These are phyloP conservation scores for Eudemis profundana DNA, from an alignment of 2,888 invertebrate genomes.

Conservation along the genomic window DNA sequence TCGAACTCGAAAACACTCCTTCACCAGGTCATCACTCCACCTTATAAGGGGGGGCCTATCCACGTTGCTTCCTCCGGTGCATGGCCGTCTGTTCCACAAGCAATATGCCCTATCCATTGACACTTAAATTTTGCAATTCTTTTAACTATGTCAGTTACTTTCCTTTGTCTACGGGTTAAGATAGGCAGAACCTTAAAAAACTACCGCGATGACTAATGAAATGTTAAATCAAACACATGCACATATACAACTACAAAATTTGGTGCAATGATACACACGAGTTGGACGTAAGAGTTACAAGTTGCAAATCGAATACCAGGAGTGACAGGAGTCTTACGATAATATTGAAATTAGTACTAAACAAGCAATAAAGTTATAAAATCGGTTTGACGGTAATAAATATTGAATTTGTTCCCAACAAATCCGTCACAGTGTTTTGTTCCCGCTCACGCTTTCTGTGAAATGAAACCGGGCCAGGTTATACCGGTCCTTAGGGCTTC, in stretches of 20 bases:
- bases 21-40: no score
- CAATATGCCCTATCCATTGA: no score
- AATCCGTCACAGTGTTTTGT: conserved; percentile 62
- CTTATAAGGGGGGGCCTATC: no score
- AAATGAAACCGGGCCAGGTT: conserved; percentile 62
- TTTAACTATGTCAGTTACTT: no score
- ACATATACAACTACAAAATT: neutral
- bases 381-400: conserved; percentile 47
- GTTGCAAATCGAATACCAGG: conserved; percentile 36
- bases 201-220: no score
- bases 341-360: conserved; percentile 50
- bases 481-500: conserved; percentile 61
- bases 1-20: no score
- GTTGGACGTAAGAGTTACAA: conserved; percentile 21
- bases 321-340: conserved; percentile 33
- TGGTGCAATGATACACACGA: neutral
- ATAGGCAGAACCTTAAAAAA: no score
- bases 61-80: no score
- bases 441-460: conserved; percentile 61
- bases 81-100: no score
- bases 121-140: no score
- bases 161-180: no score
- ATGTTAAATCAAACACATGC: no score
- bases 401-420: conserved; percentile 61
- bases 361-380: conserved; percentile 50